phyloP scores from a whole-genome alignment of 2,888 invertebrate species.

The Rugalucina vietnamica region DNA sequence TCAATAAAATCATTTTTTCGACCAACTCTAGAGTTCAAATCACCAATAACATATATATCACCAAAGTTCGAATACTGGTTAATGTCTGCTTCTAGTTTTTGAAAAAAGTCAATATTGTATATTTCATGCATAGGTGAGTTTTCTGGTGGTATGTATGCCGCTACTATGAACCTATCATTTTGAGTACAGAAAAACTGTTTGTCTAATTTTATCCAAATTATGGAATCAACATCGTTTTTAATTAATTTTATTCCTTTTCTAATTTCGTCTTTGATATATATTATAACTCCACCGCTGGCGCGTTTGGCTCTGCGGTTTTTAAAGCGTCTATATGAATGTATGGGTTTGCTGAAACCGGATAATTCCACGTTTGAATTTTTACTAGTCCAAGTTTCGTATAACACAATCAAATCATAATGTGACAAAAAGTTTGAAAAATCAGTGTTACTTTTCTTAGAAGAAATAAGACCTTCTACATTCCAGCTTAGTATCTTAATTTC shows the following conservation, averaged over 20 bases:
- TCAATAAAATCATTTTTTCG: neutral
- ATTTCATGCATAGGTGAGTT: neutral
- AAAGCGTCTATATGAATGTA: neutral
- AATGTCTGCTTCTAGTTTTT: neutral
- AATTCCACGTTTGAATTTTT: constrained; percentile 10
- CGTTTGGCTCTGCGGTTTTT: neutral
- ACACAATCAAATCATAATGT: constrained; percentile 14
- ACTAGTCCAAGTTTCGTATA: constrained; percentile 18
- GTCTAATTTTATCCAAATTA: neutral
- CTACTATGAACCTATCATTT: neutral
- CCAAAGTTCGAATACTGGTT: neutral
- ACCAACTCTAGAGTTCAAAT: neutral
- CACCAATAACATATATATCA: neutral
- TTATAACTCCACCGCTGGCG: neutral
- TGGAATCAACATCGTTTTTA: neutral
- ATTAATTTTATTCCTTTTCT: neutral
- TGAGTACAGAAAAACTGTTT: neutral
- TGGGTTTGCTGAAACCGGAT: neutral
- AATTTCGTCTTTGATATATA: neutral
- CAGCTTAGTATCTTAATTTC: constrained; percentile 4
- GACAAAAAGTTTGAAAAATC: constrained; percentile 3
- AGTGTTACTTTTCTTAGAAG: neutral
- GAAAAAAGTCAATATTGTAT: neutral
- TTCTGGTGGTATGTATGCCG: neutral
- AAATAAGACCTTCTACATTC: constrained; percentile 20